Evolutionary conservation across 1,140 invertebrate genomes (phyloP).

Genomic region (Heliconius eleuchia): DNA sequence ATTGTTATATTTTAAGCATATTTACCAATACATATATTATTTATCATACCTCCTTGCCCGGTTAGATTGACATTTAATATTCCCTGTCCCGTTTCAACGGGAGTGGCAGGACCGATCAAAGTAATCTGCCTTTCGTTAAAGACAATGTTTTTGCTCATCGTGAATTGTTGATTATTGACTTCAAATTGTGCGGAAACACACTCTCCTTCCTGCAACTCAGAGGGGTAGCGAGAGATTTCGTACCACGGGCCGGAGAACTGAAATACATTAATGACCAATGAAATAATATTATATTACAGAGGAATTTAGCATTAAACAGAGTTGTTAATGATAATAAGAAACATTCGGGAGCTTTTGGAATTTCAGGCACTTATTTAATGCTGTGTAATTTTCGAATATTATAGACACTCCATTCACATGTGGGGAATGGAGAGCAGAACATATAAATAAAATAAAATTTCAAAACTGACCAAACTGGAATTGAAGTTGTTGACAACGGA

Average conservation of each 20-base stretch:
- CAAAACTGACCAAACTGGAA: constrained; percentile 44
- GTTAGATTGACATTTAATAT: constrained; percentile 49
- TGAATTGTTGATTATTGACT: constrained; percentile 34
- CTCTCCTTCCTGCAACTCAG: constrained; percentile 58
- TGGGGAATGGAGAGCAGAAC: too few species aligned
- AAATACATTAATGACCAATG: not conserved
- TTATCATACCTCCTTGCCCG: constrained; percentile 50
- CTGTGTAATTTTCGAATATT: too few species aligned
- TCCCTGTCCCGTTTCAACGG: constrained; percentile 45
- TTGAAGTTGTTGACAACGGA: constrained; percentile 53
- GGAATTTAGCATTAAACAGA: too few species aligned
- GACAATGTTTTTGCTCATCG: constrained; percentile 51
- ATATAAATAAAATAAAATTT: too few species aligned
- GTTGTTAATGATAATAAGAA: too few species aligned
- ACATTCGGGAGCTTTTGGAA: too few species aligned
- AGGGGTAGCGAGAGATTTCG: constrained; percentile 65
- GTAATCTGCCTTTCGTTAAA: constrained; percentile 46
- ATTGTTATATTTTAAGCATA: not conserved
- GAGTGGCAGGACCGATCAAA: constrained; percentile 36
- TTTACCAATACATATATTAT: too few species aligned
- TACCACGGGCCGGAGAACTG: constrained; percentile 68
- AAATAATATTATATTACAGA: not conserved
- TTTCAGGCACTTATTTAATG: too few species aligned
- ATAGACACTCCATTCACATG: too few species aligned
- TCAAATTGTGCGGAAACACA: constrained; percentile 45